A percentile compares a stretch with the other conserved stretches of the same genome.
Evolutionary conservation across 2,113 vertebrate species (phyloP).

Genomic region (Pseudorectes ferrugineus): DNA sequence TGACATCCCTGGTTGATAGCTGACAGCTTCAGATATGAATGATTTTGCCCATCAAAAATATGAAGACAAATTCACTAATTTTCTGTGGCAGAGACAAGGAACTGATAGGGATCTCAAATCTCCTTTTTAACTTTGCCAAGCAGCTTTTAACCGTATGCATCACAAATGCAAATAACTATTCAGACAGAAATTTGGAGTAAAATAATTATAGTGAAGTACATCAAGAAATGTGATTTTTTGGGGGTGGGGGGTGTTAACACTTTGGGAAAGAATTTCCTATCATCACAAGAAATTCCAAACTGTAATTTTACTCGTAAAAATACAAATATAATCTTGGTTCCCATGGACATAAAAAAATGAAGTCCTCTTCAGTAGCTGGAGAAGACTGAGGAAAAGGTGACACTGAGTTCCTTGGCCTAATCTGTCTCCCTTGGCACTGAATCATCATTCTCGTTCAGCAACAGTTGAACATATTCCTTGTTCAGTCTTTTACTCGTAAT

Average conservation of each 20-base stretch:
- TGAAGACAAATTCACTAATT: not conserved
- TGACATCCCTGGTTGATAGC: not conserved
- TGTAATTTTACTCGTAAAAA: not conserved
- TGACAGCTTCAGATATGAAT: not conserved
- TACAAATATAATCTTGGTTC: not conserved
- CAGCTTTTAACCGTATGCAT: not conserved
- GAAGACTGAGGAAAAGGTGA: not conserved
- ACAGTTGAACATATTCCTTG: not conserved
- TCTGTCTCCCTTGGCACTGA: not conserved
- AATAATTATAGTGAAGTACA: not conserved
- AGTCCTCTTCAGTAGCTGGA: not conserved
- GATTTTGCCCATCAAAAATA: not conserved
- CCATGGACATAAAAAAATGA: not conserved
- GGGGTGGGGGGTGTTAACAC: not conserved
- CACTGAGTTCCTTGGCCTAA: not conserved
- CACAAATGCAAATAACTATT: not conserved
- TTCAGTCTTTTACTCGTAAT: not conserved
- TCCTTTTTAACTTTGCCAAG: not conserved
- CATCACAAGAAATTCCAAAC: not conserved
- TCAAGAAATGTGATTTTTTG: not conserved
- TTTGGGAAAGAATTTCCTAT: not conserved
- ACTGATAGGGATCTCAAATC: not conserved
- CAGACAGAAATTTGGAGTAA: not conserved
- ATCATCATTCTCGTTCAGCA: not conserved
- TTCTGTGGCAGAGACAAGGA: not conserved